Percentiles rank a stretch among this genome's conserved stretches.
Conservation (phyloP, 2,113 vertebrate genomes). For the Serilophus lunatus region DNA sequence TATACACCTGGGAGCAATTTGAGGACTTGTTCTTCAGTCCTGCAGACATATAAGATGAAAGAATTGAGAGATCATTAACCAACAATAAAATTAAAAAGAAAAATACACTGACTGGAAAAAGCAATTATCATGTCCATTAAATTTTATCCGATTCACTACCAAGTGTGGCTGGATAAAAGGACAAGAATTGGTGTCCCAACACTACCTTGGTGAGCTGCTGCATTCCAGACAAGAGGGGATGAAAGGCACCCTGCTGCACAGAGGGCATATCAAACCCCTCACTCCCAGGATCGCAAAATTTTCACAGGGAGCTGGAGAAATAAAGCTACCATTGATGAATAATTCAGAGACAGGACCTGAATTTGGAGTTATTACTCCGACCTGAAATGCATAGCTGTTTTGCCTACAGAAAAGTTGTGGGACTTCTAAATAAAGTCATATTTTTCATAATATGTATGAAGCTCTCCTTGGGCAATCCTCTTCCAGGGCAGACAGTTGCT, state of each 20-base stretch:
- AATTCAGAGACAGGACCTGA: constrained; percentile 3
- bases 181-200: neutral
- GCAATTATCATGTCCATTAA: constrained; percentile 45
- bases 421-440: neutral
- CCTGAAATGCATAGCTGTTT: neutral
- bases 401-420: neutral
- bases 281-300: neutral
- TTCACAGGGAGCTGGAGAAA: neutral
- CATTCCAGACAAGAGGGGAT: neutral
- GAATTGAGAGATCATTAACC: constrained; percentile 46
- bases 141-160: neutral
- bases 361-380: neutral
- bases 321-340: neutral
- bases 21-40: neutral
- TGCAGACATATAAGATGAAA: constrained; percentile 21
- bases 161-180: neutral
- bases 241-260: neutral
- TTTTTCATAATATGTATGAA: neutral
- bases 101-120: neutral
- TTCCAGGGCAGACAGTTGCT: neutral
- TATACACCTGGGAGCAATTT: constrained; percentile 32
- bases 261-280: neutral
- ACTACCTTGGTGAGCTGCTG: neutral
- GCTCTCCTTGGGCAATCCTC: neutral
- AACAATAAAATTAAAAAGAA: constrained; percentile 61